Conservation (phyloP, 2,797 vertebrate species). For the Coilia nasus region DNA sequence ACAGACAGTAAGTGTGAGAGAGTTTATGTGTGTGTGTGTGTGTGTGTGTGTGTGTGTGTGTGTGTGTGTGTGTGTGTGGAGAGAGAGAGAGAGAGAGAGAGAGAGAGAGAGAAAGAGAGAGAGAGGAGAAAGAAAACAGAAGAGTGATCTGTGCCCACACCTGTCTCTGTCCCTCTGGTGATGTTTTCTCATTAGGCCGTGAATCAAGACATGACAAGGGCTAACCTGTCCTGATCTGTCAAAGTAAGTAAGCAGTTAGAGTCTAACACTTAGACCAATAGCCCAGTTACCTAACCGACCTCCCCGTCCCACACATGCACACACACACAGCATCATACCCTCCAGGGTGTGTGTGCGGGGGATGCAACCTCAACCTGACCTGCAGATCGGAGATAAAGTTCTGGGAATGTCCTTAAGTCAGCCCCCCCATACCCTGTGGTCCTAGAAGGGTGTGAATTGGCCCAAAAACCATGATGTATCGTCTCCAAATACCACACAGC, state of each 20-base stretch:
- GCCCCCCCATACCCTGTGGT: background rate
- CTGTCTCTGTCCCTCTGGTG: background rate
- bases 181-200: background rate
- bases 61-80: no score
- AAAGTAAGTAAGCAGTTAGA: background rate
- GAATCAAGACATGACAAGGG: background rate
- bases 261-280: background rate
- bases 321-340: background rate
- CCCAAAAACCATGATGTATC: background rate
- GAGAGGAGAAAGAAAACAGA: background rate
- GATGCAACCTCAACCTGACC: background rate
- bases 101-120: background rate
- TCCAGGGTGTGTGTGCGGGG: background rate
- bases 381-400: background rate
- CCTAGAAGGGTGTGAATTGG: background rate
- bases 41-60: no score
- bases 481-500: background rate
- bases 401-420: background rate
- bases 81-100: background rate
- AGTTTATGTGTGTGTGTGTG: no score
- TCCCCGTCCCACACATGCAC: slow-evolving; percentile 35
- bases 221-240: slow-evolving; percentile 2
- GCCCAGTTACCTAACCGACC: slow-evolving; percentile 22
- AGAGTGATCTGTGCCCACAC: background rate
- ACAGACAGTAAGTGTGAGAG: no score